phyloP scores from a whole-genome alignment of 1,140 invertebrate species.

The Drosophila grimshawi region DNA sequence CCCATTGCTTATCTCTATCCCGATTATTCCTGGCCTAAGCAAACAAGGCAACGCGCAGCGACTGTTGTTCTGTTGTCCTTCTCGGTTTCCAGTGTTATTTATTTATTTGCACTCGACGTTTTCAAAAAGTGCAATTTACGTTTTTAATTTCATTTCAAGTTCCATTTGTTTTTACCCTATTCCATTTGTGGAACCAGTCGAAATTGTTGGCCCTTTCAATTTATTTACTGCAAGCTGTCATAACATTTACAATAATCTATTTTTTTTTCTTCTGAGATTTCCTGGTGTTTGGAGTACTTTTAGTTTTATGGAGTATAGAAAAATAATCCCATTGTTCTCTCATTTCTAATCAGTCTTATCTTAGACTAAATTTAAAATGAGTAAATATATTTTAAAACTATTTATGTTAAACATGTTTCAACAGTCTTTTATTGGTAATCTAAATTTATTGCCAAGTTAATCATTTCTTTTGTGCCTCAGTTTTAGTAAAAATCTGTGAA shows the following conservation, averaged over 20 bases:
- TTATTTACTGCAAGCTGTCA: slow-evolving; percentile 11
- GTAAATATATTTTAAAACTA: too few relatives aligned
- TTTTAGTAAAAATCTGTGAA: too few relatives aligned
- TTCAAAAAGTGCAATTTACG: slow-evolving; percentile 65
- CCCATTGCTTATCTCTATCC: slow-evolving; percentile 27
- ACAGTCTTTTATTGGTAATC: too few relatives aligned
- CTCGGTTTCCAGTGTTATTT: slow-evolving; percentile 55
- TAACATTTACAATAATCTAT: neutral
- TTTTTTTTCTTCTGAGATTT: slow-evolving; percentile 1
- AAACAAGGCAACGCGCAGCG: slow-evolving; percentile 9
- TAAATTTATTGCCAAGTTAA: too few relatives aligned
- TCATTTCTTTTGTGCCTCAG: too few relatives aligned
- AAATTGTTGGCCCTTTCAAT: slow-evolving; percentile 13
- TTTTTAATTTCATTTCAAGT: slow-evolving; percentile 77
- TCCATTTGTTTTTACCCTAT: slow-evolving; percentile 52
- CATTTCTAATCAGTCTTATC: too few relatives aligned
- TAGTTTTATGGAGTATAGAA: neutral
- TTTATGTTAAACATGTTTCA: too few relatives aligned
- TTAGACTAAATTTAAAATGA: too few relatives aligned
- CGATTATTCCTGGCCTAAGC: slow-evolving; percentile 19
- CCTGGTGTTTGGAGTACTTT: neutral
- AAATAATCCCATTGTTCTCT: too few relatives aligned
- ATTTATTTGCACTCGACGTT: slow-evolving; percentile 62
- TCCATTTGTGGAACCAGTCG: slow-evolving; percentile 14
- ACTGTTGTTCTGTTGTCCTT: slow-evolving; percentile 4